Conservation (phyloP, 2,797 vertebrate species). For the Chelonia mydas region DNA sequence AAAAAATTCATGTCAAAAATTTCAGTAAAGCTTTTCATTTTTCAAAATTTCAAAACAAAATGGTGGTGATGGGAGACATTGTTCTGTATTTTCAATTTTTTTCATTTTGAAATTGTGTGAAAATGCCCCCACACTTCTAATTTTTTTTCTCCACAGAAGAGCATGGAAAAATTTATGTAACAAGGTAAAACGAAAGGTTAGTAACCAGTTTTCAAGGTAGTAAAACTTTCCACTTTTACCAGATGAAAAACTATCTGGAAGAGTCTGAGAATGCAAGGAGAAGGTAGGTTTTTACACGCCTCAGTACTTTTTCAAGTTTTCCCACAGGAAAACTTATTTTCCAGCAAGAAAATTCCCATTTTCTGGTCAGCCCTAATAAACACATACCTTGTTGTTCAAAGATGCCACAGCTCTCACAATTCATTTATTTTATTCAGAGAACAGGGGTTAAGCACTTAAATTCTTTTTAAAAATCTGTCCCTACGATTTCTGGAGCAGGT, state of each 20-base stretch:
- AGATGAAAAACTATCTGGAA: too few relatives aligned
- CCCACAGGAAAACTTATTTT: not conserved
- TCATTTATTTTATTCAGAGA: not conserved
- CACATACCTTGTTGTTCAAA: not conserved
- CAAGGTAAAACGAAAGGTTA: not conserved
- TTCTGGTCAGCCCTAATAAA: not conserved
- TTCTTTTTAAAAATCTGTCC: not conserved
- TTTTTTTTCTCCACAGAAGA: not conserved
- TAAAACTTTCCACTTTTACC: not conserved
- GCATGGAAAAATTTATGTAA: not conserved
- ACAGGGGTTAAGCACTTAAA: not conserved
- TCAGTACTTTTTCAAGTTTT: not conserved
- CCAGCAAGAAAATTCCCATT: accelerated
- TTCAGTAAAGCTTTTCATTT: not conserved
- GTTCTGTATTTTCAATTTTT: not conserved
- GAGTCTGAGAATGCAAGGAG: not conserved
- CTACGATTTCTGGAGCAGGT: not conserved
- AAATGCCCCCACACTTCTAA: accelerated
- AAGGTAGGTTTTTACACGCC: not conserved
- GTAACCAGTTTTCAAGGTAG: not conserved
- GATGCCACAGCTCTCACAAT: not conserved
- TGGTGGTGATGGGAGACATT: not conserved
- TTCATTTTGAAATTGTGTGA: not conserved
- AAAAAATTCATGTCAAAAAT: not conserved
- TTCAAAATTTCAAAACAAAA: not conserved